phyloP scores from a whole-genome alignment of 2,797 vertebrate genomes.

The Lepilemur ruficaudatus region DNA sequence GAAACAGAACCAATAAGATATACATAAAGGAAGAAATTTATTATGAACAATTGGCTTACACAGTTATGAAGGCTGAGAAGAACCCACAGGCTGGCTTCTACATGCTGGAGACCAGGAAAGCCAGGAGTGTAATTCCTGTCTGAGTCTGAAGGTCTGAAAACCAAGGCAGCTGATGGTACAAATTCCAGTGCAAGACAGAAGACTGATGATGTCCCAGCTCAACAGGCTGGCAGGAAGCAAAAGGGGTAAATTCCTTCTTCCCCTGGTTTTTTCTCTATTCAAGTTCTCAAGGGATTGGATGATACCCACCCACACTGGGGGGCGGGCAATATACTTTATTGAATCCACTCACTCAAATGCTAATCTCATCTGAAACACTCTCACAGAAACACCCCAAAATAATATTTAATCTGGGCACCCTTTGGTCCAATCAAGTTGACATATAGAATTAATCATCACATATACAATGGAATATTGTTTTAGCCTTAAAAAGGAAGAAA shows the following conservation, averaged over 20 bases:
- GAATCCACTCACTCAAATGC: background rate
- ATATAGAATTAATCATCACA: background rate
- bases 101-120: background rate
- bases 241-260: background rate
- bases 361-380: background rate
- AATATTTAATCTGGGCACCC: background rate
- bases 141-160: background rate
- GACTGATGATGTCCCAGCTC: background rate
- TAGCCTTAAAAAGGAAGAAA: background rate
- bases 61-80: background rate
- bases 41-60: background rate
- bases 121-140: background rate
- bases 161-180: background rate
- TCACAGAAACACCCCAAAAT: background rate
- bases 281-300: background rate
- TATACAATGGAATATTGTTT: background rate
- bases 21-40: background rate
- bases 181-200: background rate
- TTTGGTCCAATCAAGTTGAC: background rate
- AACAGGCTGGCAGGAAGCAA: background rate
- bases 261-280: background rate
- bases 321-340: background rate
- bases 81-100: background rate
- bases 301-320: background rate
- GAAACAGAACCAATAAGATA: background rate